phyloP scores from a whole-genome alignment of 2,888 invertebrate genomes.

The Rhagium mordax region DNA sequence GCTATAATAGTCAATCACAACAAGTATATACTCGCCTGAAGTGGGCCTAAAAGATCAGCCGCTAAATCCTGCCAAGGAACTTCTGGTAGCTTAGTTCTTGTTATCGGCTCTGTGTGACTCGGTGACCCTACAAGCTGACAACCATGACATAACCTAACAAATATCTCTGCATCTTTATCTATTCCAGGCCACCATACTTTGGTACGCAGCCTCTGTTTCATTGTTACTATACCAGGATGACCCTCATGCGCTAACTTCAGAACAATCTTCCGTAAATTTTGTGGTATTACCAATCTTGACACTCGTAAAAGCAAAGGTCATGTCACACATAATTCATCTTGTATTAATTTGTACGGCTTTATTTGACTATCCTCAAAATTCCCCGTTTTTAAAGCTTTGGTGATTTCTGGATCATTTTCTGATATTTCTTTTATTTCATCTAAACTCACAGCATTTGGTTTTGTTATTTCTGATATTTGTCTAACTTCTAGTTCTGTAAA shows the following conservation, averaged over 20 bases:
- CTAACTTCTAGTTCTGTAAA: too few species aligned
- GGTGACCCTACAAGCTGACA: neutral
- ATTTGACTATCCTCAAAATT: too few species aligned
- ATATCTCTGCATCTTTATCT: slow-evolving; percentile 28
- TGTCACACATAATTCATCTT: neutral
- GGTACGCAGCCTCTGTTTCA: slow-evolving; percentile 42
- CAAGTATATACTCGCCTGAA: neutral
- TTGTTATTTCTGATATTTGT: too few species aligned
- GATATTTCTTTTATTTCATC: too few species aligned
- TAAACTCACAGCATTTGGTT: too few species aligned
- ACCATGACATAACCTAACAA: neutral
- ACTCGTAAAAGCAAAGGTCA: neutral
- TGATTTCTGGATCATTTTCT: too few species aligned
- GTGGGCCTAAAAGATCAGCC: neutral
- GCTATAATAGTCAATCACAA: neutral
- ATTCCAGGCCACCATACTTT: slow-evolving; percentile 48
- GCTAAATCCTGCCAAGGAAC: neutral
- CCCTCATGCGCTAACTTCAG: slow-evolving; percentile 43
- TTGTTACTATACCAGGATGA: slow-evolving; percentile 42
- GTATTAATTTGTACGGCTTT: too few species aligned
- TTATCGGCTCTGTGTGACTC: neutral
- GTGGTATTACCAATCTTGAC: neutral
- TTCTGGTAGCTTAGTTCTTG: neutral
- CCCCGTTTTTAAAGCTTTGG: too few species aligned
- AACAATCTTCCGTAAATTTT: slow-evolving; percentile 2